Evolutionary conservation across 2,888 invertebrate genomes (phyloP).

Genomic region (Lasius fuliginosus): DNA sequence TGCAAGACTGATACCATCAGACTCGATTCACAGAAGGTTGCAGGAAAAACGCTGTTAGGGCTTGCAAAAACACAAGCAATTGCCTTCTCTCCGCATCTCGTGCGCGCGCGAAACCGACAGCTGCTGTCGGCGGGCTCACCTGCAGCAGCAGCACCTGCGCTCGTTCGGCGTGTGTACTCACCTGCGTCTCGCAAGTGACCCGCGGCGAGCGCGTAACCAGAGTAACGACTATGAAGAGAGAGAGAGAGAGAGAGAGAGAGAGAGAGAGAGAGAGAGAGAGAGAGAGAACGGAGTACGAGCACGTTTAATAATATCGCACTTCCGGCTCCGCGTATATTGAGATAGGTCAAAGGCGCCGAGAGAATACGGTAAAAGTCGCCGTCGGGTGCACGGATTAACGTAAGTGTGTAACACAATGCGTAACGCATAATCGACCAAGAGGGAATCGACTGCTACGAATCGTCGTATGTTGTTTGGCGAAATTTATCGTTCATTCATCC

Average conservation of each 20-base stretch:
- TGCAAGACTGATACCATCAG: not conserved
- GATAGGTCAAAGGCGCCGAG: constrained; percentile 35
- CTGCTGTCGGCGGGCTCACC: constrained; percentile 66
- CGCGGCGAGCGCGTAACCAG: constrained; percentile 53
- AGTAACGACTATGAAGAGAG: constrained; percentile 48
- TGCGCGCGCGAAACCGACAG: constrained; percentile 45
- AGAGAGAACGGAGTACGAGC: constrained; percentile 1
- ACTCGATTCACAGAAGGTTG: not conserved
- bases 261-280: constrained; percentile 14
- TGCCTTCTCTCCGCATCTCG: constrained; percentile 16
- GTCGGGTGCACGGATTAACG: not conserved
- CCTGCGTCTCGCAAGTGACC: constrained; percentile 53
- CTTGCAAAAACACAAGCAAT: constrained; percentile 13
- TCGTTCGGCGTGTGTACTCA: constrained; percentile 51
- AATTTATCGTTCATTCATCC: constrained; percentile 48
- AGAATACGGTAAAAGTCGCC: not conserved
- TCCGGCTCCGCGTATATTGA: constrained; percentile 42
- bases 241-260: not conserved
- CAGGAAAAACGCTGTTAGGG: constrained; percentile 34
- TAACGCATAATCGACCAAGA: not conserved
- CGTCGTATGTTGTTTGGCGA: not conserved
- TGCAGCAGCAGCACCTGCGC: constrained; percentile 64
- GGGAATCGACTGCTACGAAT: not conserved
- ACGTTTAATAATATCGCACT: constrained; percentile 48
- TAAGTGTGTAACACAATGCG: not conserved